Evolutionary conservation across 2,113 vertebrate species (phyloP), one percentile per base, ranked within the genome.

Genomic region (Pholis gunnellus): DNA sequence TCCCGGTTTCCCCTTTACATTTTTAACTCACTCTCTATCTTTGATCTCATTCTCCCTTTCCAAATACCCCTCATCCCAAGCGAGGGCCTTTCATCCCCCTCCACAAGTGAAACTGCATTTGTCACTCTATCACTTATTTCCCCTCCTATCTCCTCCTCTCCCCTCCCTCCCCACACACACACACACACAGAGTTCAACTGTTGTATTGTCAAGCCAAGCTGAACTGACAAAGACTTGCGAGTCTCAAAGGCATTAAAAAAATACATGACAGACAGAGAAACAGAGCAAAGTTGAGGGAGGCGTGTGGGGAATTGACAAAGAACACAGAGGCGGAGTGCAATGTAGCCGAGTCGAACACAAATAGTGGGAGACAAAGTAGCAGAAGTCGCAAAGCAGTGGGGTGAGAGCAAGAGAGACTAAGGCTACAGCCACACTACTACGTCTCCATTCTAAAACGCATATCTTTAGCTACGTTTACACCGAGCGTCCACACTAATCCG

Each of bases 181-280:
- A 73, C 60, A 61, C 71, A 75, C 71, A 76, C 72, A 79, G 40
- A 86, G 81, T 84, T 90, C 87, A 91, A 88, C 72, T 65, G 72
- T 83, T 88, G 87, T 74, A 85, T 87, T 87, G 81, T 86, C 78
- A 87, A 88, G 89, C 83, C 75, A 80, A 87, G 81, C 78, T 74
- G 79, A 90, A 88, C 89, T 63, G 73, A 72, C 65, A 64, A 75
- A 78, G 72, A 76, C 64, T 83, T 65, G 78, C 75, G 68, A 81
- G 84, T 85, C 90, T 88, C 89, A 75, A 56, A 86, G 87, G 89
- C 84, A 79, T 85, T 82, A 81, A 89, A 88, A 90, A 90, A 88
- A 92, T 86, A 88, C 78, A 91, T 88, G 89, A 91, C 75, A 88
- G 79, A 80, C 80, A 64, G 85, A 85, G 64, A 84, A 85, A 80